Evolutionary conservation across 2,113 vertebrate genomes (phyloP), one percentile per base, ranked within the genome.

Genomic region (Notiomystis cincta): DNA sequence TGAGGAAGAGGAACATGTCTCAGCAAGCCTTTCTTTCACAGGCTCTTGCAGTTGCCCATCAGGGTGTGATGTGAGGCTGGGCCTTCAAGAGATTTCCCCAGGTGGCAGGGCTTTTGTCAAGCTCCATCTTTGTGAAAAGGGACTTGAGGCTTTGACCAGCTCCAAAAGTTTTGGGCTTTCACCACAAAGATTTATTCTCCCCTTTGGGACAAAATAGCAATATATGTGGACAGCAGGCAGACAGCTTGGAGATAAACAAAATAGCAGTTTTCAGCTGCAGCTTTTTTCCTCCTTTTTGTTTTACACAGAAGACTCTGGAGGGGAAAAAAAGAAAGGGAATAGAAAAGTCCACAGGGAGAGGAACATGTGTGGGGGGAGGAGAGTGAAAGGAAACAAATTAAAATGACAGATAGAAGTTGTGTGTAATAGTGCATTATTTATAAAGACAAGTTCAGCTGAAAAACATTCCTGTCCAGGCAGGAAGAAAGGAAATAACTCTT

Each of bases 401-500:
- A 95, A 93, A 93, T 91, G 91, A 95, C 91, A 54, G 88, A 95
- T 85, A 95, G 81, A 83, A 93, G 91, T 83, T 64, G 56, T 88
- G 80, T 80, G 51, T 83, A 92, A 92, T 73, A 76, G 83, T 93
- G 54, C 82, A 96, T 96, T 97, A 97, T 95, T 96, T 97, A 96
- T 95, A 90, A 95, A 89, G 88, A 92, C 93, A 94, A 91, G 58
- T 91, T 96, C 91, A 89, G 81, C 60, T 91, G 91, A 93, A 96
- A 95, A 96, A 91, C 71, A 91, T 95, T 87, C 71, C 71, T 92
- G 71, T 86, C 90, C 83, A 54, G 72, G 48, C 81, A 83, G 70
- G 56, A 45, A 64, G 61, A 91, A 92, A 88, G 72, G 48, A 81
- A 42, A 66, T 82, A 84, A 83, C 54, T 97, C 90, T 92, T 87